Conservation (phyloP, 2,113 vertebrate species). For the Ciconia stormi region DNA sequence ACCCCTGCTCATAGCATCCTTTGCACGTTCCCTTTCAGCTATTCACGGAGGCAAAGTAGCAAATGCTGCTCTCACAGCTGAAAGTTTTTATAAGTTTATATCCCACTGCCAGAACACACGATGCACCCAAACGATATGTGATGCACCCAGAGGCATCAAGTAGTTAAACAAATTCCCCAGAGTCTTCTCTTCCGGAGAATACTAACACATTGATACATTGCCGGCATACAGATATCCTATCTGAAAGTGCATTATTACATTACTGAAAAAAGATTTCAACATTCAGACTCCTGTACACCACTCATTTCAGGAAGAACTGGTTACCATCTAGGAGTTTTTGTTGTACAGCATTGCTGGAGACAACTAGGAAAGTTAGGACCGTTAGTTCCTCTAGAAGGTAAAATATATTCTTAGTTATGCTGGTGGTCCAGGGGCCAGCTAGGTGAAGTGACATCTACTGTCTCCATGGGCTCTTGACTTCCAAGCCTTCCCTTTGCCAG, state of each 20-base stretch:
- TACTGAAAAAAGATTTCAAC: background rate
- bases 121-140: background rate
- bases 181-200: background rate
- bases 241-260: background rate
- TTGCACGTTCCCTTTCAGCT: background rate
- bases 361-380: background rate
- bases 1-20: background rate
- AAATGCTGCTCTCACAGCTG: background rate
- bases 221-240: background rate
- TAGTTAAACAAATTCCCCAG: background rate
- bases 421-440: background rate
- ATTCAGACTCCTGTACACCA: background rate
- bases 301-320: background rate
- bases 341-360: background rate
- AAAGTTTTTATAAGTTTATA: background rate
- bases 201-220: background rate
- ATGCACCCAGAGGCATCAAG: background rate
- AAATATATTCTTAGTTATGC: background rate
- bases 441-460: background rate
- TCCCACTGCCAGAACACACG: background rate
- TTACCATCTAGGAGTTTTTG: background rate
- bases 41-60: background rate
- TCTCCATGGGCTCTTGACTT: background rate
- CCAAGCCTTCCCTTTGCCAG: background rate
- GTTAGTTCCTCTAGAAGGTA: background rate